Conservation (phyloP, 2,113 vertebrate genomes). For the Leptodactylus fuscus region DNA sequence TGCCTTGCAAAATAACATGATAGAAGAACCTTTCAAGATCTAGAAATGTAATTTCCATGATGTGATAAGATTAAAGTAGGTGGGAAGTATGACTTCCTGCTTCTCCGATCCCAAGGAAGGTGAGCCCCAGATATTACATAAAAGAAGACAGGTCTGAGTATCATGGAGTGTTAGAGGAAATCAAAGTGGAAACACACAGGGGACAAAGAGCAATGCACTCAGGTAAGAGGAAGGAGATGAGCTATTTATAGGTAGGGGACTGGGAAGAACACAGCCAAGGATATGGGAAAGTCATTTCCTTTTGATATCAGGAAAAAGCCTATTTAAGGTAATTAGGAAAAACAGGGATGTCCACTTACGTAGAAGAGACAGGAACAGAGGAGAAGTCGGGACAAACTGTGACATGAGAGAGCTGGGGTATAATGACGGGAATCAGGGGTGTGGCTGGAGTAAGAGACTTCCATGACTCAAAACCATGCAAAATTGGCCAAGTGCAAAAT, state of each 20-base stretch:
- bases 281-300: constrained; percentile 60
- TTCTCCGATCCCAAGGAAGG: not conserved
- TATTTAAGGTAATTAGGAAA: constrained; percentile 53
- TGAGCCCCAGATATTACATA: constrained; percentile 9
- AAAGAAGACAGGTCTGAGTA: constrained; percentile 42
- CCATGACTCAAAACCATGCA: not conserved
- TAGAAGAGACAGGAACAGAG: constrained; percentile 41
- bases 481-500: not conserved
- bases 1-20: no score
- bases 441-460: not conserved
- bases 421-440: constrained; percentile 5
- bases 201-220: constrained; percentile 37
- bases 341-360: constrained; percentile 38
- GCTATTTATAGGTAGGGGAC: constrained; percentile 42
- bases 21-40: not conserved
- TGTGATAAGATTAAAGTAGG: not conserved
- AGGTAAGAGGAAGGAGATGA: constrained; percentile 56
- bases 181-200: constrained; percentile 38
- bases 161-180: constrained; percentile 54
- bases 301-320: constrained; percentile 48
- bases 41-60: not conserved
- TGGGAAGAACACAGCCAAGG: constrained; percentile 55
- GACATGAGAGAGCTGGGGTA: constrained; percentile 16
- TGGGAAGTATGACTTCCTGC: constrained; percentile 19
- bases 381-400: constrained; percentile 25